These are phyloP conservation scores for Trichacis sp. DNA, from an alignment of 2,888 invertebrate species.

Conservation along the genomic window DNA sequence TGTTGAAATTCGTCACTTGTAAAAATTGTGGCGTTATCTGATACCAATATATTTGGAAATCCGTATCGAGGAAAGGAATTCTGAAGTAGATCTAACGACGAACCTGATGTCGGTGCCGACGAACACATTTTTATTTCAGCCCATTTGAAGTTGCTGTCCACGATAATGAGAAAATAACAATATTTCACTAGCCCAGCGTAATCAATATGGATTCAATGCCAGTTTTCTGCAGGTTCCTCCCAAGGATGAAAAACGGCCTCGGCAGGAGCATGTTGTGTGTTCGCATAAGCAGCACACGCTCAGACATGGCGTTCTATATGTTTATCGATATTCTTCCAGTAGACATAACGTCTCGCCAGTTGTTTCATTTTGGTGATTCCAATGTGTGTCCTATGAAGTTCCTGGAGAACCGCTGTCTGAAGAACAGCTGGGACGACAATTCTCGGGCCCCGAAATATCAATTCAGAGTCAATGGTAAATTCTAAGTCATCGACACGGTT, in stretches of 20 bases:
- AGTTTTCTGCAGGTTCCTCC: no score
- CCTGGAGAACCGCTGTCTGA: constrained; percentile 14
- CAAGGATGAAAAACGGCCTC: constrained; percentile 32
- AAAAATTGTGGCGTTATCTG: constrained; percentile 45
- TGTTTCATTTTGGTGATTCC: no score
- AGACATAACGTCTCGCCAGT: no score
- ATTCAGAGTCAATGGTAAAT: constrained; percentile 20
- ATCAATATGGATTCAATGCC: constrained; percentile 50
- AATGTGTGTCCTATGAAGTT: constrained; percentile 39
- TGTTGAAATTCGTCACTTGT: constrained; percentile 25
- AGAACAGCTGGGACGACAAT: constrained; percentile 37
- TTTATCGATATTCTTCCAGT: constrained; percentile 31
- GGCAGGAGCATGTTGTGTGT: no score
- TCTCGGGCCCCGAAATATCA: constrained; percentile 45
- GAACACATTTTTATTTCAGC: constrained; percentile 40
- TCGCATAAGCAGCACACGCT: no score
- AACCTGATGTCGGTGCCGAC: constrained; percentile 22
- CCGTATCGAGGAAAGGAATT: no score
- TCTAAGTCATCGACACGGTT: not conserved
- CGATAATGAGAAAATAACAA: constrained; percentile 26
- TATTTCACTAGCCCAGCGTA: constrained; percentile 22
- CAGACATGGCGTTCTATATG: no score
- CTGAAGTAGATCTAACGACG: no score
- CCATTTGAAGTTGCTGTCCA: constrained; percentile 46
- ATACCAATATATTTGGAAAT: constrained; percentile 33